These are phyloP conservation scores for Desmodus rotundus DNA, from an alignment of 2,113 vertebrate genomes.

Conservation along the genomic window DNA sequence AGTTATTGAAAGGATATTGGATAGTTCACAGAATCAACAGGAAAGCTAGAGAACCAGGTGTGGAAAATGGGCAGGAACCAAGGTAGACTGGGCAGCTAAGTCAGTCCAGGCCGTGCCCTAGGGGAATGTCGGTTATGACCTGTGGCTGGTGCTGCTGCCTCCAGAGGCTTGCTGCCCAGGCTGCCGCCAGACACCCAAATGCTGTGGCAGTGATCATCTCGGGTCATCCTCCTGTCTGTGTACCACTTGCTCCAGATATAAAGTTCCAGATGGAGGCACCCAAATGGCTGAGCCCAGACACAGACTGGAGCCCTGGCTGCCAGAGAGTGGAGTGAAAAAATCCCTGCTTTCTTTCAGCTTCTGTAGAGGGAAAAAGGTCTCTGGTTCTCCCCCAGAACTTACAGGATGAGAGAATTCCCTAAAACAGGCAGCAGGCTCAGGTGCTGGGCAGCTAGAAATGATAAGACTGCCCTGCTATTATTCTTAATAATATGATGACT, in stretches of 20 bases:
- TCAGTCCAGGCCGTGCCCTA: background rate
- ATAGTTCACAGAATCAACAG: background rate
- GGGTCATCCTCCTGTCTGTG: background rate
- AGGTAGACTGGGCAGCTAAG: background rate
- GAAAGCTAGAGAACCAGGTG: background rate
- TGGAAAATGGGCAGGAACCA: slow-evolving; percentile 18
- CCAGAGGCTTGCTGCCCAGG: background rate
- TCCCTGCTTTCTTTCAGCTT: background rate
- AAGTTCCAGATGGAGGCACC: background rate
- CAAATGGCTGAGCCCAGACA: background rate
- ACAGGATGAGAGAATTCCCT: background rate
- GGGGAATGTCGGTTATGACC: background rate
- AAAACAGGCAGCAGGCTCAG: background rate
- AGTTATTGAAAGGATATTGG: background rate
- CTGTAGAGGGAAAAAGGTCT: background rate
- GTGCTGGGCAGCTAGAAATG: background rate
- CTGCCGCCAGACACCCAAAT: background rate
- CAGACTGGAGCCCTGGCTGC: background rate
- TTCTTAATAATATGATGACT: background rate
- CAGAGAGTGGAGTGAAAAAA: background rate
- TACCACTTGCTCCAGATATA: background rate
- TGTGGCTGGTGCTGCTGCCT: background rate
- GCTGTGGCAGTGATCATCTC: background rate
- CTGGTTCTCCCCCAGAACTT: background rate
- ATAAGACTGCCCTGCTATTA: background rate